Evolutionary conservation across 2,113 vertebrate genomes (phyloP), one percentile per base, ranked within the genome.

Genomic region (Coturnix japonica): DNA sequence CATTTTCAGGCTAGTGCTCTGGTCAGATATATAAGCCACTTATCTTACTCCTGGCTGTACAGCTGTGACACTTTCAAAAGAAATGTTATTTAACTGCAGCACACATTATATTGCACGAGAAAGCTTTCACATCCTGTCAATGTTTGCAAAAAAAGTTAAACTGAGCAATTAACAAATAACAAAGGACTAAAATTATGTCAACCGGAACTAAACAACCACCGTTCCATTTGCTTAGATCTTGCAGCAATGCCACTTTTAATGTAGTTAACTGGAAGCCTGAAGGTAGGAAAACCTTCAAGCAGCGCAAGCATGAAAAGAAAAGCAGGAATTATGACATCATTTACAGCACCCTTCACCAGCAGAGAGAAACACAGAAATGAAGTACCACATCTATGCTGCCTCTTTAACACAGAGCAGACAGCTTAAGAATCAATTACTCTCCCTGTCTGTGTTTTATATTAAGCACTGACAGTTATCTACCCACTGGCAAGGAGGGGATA

Each of bases 181-280:
- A 73, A 83, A 90, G 70, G 51, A 49, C 28, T 5, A 10, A 5
- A 65, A 73, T 30, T 70, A 87, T 2, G 79, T 31, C 43, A 74
- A 19, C 6, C 35, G 69, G 39, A 31, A 7, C 5, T 56, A 81
- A 75, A 39, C 35, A 60, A 35, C 17, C 21, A 3, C 6, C 43
- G 66, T 47, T 70, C 65, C 49, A 46, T 39, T 6, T 73, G n/a
- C 22, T 53, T n/a, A 57, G 28, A 61, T 69, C 76, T 31, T 9
- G 54, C 74, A 95, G 54, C 86, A 92, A 54, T 0, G 7, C 41
- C 89, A 89, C 89, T 89, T 95, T 73, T 74, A 60, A 91, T 74
- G 89, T 21, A 26, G 23, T 51, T 66, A 56, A 74, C 11, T 22
- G 71, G 60, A 56, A 92, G 91, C 74, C 13, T n/a, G 81, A 41